Evolutionary conservation across 2,888 invertebrate genomes (phyloP).

Genomic region (Calameuta filiformis): DNA sequence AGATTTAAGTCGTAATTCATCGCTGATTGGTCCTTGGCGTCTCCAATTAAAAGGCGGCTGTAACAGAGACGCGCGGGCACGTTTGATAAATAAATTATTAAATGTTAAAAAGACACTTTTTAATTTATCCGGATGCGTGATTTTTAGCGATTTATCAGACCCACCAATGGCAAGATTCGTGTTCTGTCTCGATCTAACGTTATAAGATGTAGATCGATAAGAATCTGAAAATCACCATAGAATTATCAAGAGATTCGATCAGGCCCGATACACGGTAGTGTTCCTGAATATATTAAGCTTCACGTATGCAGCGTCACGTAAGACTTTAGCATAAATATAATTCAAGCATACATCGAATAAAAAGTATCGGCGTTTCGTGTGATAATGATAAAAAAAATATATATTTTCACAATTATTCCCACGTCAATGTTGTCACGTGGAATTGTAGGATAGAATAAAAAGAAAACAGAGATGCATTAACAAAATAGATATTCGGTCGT

Average conservation of each 20-base stretch:
- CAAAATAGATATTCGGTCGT: not conserved
- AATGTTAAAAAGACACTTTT: not conserved
- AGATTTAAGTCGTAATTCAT: not conserved
- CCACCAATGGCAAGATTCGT: not conserved
- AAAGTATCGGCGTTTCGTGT: not conserved
- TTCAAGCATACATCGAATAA: not conserved
- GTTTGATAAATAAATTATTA: not conserved
- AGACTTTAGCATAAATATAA: constrained; percentile 4
- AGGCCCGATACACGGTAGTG: constrained; percentile 44
- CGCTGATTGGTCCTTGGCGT: not conserved
- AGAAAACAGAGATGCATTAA: not conserved
- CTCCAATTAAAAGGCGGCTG: not conserved
- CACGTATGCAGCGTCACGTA: constrained; percentile 52
- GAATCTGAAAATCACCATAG: constrained; percentile 16
- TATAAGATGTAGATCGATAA: not conserved
- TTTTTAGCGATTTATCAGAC: not conserved
- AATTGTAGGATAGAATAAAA: not conserved
- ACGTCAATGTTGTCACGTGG: not conserved
- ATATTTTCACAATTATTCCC: not conserved
- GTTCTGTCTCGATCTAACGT: constrained; percentile 1
- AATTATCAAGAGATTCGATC: constrained; percentile 31
- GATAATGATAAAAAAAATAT: not conserved
- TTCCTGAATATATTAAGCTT: constrained; percentile 44
- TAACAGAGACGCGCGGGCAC: not conserved
- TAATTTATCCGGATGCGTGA: not conserved